phyloP scores from a whole-genome alignment of 1,140 invertebrate genomes.

The Danaus melanippus region DNA sequence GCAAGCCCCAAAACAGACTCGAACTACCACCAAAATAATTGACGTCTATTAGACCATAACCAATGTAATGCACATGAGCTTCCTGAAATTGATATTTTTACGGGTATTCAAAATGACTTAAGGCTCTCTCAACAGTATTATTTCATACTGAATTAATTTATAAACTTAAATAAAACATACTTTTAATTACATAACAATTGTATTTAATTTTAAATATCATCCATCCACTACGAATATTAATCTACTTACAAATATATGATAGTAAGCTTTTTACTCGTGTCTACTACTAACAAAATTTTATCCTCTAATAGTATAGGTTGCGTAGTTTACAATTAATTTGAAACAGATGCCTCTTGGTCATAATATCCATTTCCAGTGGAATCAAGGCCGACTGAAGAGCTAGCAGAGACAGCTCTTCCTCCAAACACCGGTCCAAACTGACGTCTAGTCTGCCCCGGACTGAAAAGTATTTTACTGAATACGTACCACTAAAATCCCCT shows the following conservation, averaged over 20 bases:
- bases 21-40: constrained; percentile 46
- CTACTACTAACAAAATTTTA: no score
- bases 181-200: no score
- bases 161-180: constrained; percentile 3
- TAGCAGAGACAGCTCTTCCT: constrained; percentile 31
- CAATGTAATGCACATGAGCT: neutral
- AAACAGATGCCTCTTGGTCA: constrained; percentile 35
- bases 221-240: neutral
- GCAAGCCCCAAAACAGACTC: constrained; percentile 50
- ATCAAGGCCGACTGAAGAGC: constrained; percentile 39
- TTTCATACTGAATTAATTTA: constrained; percentile 10
- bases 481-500: no score
- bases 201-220: neutral
- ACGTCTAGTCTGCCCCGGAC: constrained; percentile 19
- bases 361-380: constrained; percentile 36
- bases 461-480: constrained; percentile 10
- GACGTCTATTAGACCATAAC: neutral
- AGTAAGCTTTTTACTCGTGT: no score
- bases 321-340: constrained; percentile 18
- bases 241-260: neutral
- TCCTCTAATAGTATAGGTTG: neutral
- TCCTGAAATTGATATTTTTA: constrained; percentile 4
- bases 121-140: constrained; percentile 18
- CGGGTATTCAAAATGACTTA: constrained; percentile 9
- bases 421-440: constrained; percentile 24